Percentiles rank a stretch among this genome's conserved stretches.
These are phyloP conservation scores for Leptinotarsa haldemani DNA, from an alignment of 2,888 invertebrate genomes.

Conservation along the genomic window DNA sequence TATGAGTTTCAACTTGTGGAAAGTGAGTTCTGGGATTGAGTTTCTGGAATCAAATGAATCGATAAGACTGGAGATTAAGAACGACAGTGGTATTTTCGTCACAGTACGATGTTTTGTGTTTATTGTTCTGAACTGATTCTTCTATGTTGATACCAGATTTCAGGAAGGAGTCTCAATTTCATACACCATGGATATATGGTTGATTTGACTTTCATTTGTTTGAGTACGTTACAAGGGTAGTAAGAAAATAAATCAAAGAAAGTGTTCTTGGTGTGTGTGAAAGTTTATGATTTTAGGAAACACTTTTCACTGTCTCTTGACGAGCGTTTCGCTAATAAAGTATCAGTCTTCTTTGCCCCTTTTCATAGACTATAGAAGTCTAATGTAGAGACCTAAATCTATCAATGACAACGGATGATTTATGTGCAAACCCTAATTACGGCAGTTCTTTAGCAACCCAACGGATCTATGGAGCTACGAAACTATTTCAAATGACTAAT, in stretches of 20 bases:
- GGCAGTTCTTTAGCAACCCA: neutral
- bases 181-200: no score
- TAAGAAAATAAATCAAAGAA: no score
- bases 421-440: neutral
- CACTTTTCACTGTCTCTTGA: no score
- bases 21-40: slow-evolving; percentile 4
- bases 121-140: neutral
- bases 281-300: no score
- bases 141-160: neutral
- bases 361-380: no score
- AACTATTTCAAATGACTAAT: slow-evolving; percentile 34
- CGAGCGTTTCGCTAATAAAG: no score
- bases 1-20: neutral
- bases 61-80: neutral
- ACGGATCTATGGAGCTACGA: slow-evolving; percentile 22
- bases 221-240: no score
- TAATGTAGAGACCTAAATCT: neutral
- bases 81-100: neutral
- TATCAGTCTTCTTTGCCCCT: no score
- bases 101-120: neutral
- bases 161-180: no score
- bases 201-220: no score
- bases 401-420: neutral
- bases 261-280: no score
- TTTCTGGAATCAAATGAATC: slow-evolving; percentile 4